These are phyloP conservation scores for Microdon myrmicae DNA, from an alignment of 2,888 invertebrate genomes.

Conservation along the genomic window DNA sequence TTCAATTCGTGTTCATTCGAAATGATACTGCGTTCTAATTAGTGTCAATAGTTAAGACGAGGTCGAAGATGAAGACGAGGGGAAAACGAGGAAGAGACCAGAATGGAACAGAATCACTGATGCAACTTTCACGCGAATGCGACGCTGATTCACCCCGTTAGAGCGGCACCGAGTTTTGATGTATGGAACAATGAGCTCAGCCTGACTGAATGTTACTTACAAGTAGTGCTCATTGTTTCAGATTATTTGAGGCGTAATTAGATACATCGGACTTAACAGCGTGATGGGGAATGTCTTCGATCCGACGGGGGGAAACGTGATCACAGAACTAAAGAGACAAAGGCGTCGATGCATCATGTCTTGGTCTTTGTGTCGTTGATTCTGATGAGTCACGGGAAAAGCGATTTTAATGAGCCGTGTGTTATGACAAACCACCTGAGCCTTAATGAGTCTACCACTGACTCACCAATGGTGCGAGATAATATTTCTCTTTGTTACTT, in stretches of 20 bases:
- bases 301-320: constrained; percentile 30
- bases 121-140: too few relatives aligned
- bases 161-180: constrained; percentile 35
- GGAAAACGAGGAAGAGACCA: too few relatives aligned
- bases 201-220: background rate
- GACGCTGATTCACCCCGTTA: too few relatives aligned
- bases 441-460: constrained; percentile 3
- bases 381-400: constrained; percentile 11
- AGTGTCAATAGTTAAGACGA: constrained; percentile 2
- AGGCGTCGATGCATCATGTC: background rate
- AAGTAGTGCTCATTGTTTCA: constrained; percentile 37
- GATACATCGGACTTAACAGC: background rate
- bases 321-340: constrained; percentile 1
- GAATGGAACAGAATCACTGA: too few relatives aligned
- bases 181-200: constrained; percentile 25
- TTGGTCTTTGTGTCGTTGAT: background rate
- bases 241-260: constrained; percentile 37
- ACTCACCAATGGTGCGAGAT: constrained; percentile 4
- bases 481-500: background rate
- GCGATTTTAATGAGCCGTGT: constrained; percentile 1
- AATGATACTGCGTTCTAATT: constrained; percentile 31
- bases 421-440: constrained; percentile 8
- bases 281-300: constrained; percentile 2
- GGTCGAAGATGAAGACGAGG: background rate
- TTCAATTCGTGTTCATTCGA: constrained; percentile 16